Conservation (phyloP, 2,888 invertebrate species). For the Agonopterix arenella region DNA sequence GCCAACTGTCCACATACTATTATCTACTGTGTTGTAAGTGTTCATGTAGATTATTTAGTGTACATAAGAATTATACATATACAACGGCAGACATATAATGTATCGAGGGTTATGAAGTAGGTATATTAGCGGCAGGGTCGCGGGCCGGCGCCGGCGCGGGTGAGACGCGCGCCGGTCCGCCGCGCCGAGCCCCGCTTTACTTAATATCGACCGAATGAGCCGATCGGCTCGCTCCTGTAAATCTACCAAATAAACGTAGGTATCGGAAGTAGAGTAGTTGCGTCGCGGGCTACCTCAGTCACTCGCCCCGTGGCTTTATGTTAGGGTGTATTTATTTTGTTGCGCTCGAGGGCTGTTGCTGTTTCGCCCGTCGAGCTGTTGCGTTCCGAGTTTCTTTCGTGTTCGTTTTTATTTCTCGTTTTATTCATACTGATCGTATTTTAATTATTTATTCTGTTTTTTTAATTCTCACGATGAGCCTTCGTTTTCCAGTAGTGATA, state of each 20-base stretch:
- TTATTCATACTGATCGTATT: slow-evolving; percentile 60
- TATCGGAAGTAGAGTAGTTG: slow-evolving; percentile 51
- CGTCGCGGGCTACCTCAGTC: slow-evolving; percentile 73
- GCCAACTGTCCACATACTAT: slow-evolving; percentile 64
- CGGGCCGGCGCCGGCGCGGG: slow-evolving; percentile 21
- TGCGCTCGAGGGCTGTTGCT: slow-evolving; percentile 70
- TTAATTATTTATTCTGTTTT: slow-evolving; percentile 68
- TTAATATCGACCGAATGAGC: slow-evolving; percentile 11
- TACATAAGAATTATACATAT: slow-evolving; percentile 66
- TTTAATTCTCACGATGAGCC: slow-evolving; percentile 64
- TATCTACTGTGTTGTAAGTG: slow-evolving; percentile 70
- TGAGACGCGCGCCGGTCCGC: slow-evolving; percentile 24
- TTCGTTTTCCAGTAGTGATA: slow-evolving; percentile 76
- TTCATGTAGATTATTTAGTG: slow-evolving; percentile 69
- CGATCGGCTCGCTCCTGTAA: slow-evolving; percentile 19
- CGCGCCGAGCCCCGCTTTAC: slow-evolving; percentile 23
- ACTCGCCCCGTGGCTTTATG: slow-evolving; percentile 69
- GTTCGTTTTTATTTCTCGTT: slow-evolving; percentile 63
- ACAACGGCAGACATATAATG: slow-evolving; percentile 50
- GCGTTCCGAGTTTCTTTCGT: slow-evolving; percentile 68
- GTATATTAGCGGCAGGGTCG: slow-evolving; percentile 21
- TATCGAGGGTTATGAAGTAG: slow-evolving; percentile 36
- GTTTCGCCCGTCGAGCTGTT: slow-evolving; percentile 67
- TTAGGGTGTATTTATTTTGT: slow-evolving; percentile 71
- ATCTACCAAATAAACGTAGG: slow-evolving; percentile 45